Evolutionary conservation across 1,140 invertebrate genomes (phyloP), one percentile per base, ranked within the genome.

Genomic region (Neotoxoptera formosana): DNA sequence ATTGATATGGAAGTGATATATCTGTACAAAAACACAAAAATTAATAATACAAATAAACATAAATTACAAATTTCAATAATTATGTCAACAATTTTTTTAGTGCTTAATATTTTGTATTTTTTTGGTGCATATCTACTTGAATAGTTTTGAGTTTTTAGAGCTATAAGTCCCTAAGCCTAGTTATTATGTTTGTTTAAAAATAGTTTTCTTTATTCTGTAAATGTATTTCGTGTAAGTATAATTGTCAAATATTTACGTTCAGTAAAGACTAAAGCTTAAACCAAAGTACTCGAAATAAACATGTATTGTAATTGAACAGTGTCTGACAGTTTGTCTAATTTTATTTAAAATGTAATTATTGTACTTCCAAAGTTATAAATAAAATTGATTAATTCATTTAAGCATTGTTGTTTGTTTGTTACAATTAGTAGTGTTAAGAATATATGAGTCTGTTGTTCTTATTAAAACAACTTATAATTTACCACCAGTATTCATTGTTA

Each of bases 271-370:
- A 11, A 23, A 25, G 23, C 51, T 88, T 88, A 56, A 45, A 53
- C 88, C 23, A 67, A 90, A 90, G 30, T 45, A 60, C 25, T 67
- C 14, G 23, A 67, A 89, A 47, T 36, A 60, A 47, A 14, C 0
- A 20, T 45, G 41, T n/a, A 7, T 47, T 30, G 36, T 90, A 90
- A 90, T 30, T 67, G 36, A 60, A 41, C 21, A 90, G 30, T 60
- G 30, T 60, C 7, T 17, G 14, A 45, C 41, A 90, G 45, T 67
- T 90, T 47, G 14, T 67, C 36, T 67, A 90, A 67, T 67, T 90
- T 90, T 90, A 56, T 67, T 90, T 47, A n/a, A 67, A 90, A 90
- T 67, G 20, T 45, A 47, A n/a, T 45, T 90, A 90, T 67, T 67
- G 53, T 67, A n/a, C 53, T 90, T 67, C 23, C 36, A 90, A 60